phyloP scores from a whole-genome alignment of 1,140 invertebrate genomes.

The Halesus radiatus region DNA sequence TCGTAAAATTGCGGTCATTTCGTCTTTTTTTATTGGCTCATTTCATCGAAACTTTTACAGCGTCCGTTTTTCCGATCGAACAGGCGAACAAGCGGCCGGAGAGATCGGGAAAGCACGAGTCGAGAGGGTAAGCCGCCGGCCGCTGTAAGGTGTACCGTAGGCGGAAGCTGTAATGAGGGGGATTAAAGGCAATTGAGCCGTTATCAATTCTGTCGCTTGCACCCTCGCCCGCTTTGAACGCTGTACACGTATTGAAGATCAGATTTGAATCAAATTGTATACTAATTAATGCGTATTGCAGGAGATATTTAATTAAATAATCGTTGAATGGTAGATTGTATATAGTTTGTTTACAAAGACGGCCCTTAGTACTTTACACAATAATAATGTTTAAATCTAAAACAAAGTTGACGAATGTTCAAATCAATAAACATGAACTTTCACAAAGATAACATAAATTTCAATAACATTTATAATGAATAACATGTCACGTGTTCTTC shows the following conservation, averaged over 20 bases:
- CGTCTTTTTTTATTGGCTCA: conserved; percentile 50
- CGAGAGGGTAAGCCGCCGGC: conserved; percentile 15
- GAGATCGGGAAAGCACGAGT: conserved; percentile 25
- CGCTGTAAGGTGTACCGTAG: background rate
- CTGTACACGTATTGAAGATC: background rate
- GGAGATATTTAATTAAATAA: no score
- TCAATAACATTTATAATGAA: no score
- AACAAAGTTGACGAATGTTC: no score
- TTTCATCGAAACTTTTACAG: conserved; percentile 48
- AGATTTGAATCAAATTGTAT: no score
- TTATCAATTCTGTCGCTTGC: conserved; percentile 30
- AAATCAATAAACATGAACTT: no score
- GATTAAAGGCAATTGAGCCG: conserved; percentile 32
- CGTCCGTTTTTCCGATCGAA: conserved; percentile 32
- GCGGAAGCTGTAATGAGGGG: conserved; percentile 13
- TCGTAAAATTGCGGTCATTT: conserved; percentile 40
- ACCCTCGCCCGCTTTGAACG: background rate
- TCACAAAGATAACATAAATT: no score
- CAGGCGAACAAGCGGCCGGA: background rate
- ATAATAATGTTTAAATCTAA: no score
- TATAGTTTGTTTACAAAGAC: no score
- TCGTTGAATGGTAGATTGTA: no score
- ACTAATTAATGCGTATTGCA: no score
- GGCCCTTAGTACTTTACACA: no score
- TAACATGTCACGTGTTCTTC: no score